Evolutionary conservation across 1,140 invertebrate genomes (phyloP).

Genomic region (Pentalonia nigronervosa): DNA sequence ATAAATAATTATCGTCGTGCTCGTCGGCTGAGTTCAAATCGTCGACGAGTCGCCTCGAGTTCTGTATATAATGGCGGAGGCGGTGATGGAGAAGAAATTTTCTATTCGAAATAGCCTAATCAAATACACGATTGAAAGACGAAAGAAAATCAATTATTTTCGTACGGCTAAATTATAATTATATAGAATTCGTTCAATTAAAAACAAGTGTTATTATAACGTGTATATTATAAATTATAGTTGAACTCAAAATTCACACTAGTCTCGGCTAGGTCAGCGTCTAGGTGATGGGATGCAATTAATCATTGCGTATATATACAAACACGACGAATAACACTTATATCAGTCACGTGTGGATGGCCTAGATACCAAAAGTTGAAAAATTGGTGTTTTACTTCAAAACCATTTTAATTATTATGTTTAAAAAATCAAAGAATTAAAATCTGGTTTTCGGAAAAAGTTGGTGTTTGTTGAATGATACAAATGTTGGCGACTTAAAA

Average conservation of each 20-base stretch:
- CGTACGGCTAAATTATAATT: background rate
- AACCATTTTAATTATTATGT: background rate
- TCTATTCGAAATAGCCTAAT: background rate
- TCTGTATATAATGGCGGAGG: background rate
- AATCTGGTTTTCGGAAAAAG: background rate
- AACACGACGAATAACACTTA: background rate
- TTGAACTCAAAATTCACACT: background rate
- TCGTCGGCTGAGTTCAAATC: background rate
- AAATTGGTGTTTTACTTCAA: background rate
- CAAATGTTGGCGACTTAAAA: background rate
- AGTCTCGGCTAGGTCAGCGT: background rate
- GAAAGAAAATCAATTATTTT: conserved; percentile 7
- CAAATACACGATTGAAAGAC: background rate
- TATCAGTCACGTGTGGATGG: background rate
- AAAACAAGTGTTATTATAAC: background rate
- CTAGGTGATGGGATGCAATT: background rate
- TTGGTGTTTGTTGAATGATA: background rate
- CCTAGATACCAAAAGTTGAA: background rate
- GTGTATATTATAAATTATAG: background rate
- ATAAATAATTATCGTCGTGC: background rate
- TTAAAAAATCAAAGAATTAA: background rate
- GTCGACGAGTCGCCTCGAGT: background rate
- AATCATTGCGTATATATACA: background rate
- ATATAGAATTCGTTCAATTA: background rate
- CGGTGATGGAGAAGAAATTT: background rate